phyloP scores from a whole-genome alignment of 2,888 invertebrate genomes.

The Mylabris sibirica region DNA sequence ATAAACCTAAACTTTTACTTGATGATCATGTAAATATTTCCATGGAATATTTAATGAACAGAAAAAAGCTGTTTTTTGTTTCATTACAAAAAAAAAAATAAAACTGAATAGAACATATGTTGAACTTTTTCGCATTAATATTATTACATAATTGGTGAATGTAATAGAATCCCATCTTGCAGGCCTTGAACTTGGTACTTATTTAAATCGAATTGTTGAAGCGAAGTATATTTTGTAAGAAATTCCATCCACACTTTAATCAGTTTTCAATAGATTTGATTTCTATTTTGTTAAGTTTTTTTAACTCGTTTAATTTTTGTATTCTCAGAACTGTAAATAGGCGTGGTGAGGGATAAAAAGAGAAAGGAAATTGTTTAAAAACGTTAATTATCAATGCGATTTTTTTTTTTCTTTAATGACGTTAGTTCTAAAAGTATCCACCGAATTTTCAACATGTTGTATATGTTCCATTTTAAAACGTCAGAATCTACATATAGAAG shows the following conservation, averaged over 20 bases:
- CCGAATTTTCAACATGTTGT: too few relatives aligned
- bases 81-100: not conserved
- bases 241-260: not conserved
- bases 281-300: not conserved
- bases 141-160: conserved; percentile 7
- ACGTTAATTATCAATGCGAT: not conserved
- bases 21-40: not conserved
- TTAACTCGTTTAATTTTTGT: not conserved
- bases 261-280: not conserved
- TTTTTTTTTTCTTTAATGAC: not conserved
- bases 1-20: not conserved
- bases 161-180: not conserved
- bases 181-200: conserved; percentile 7
- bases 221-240: too few relatives aligned
- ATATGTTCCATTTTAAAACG: not conserved
- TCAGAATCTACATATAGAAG: not conserved
- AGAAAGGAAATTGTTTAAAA: not conserved
- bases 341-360: not conserved
- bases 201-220: not conserved
- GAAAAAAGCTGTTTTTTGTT: not conserved
- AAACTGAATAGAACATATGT: not conserved
- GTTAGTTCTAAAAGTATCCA: too few relatives aligned
- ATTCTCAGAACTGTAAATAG: not conserved
- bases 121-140: not conserved
- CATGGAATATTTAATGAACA: not conserved